phyloP scores from a whole-genome alignment of 2,888 invertebrate genomes.

The Gryllus longicercus region DNA sequence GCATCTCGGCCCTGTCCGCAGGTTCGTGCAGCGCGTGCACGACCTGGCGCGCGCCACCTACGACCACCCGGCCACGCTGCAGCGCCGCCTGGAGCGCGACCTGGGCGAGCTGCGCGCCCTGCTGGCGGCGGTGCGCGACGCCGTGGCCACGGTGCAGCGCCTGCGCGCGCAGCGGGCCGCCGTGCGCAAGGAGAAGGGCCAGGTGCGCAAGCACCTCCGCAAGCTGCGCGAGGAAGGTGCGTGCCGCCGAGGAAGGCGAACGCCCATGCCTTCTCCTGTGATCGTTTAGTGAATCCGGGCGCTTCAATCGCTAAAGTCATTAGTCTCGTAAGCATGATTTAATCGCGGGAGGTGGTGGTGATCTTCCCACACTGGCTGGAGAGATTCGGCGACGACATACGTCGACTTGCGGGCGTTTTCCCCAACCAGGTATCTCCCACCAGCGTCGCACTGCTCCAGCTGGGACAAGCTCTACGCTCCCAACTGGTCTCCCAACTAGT shows the following conservation, averaged over 20 bases:
- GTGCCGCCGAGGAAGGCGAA: not conserved
- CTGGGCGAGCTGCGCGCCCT: conserved; percentile 43
- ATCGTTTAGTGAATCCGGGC: too few species aligned
- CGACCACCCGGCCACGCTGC: conserved; percentile 41
- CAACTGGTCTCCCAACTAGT: too few species aligned
- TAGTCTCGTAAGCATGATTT: too few species aligned
- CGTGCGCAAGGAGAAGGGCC: conserved; percentile 42
- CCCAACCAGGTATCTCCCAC: too few species aligned
- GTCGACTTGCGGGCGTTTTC: too few species aligned
- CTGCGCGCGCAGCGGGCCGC: conserved; percentile 42
- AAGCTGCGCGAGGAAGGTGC: conserved; percentile 44
- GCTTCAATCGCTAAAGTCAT: too few species aligned
- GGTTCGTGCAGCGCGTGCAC: conserved; percentile 37
- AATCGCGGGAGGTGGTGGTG: too few species aligned
- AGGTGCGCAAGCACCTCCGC: conserved; percentile 40
- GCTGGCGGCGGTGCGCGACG: conserved; percentile 43
- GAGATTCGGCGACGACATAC: too few species aligned
- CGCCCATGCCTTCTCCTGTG: too few species aligned
- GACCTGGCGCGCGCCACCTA: conserved; percentile 40
- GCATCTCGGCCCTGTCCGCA: not conserved
- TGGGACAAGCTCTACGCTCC: too few species aligned
- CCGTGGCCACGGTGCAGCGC: conserved; percentile 41
- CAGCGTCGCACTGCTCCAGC: too few species aligned
- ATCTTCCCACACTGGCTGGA: too few species aligned
- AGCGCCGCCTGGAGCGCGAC: conserved; percentile 41